These are phyloP conservation scores for Cyphomyrus discorhynchus DNA, from an alignment of 2,113 vertebrate genomes.

Conservation along the genomic window DNA sequence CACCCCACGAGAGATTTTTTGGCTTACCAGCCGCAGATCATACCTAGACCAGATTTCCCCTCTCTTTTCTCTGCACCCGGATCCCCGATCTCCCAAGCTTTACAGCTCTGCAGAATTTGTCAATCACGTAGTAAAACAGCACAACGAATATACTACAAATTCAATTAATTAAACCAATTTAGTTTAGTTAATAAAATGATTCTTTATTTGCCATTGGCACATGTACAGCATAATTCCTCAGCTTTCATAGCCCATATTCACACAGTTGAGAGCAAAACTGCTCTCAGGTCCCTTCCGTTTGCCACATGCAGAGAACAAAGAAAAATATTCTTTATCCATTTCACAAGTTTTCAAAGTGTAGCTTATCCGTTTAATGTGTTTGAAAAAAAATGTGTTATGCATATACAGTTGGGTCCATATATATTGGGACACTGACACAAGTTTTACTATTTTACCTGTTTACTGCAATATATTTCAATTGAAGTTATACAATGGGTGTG, in stretches of 20 bases:
- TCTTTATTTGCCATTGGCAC: not conserved
- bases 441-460: no score
- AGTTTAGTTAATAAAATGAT: not conserved
- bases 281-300: no score
- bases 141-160: not conserved
- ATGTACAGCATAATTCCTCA: not conserved
- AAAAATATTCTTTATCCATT: not conserved
- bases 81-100: not conserved
- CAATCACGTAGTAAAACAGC: not conserved
- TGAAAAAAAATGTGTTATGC: no score
- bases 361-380: not conserved
- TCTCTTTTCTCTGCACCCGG: not conserved
- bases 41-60: not conserved
- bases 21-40: not conserved
- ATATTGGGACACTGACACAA: no score
- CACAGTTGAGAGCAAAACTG: no score
- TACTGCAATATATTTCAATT: no score
- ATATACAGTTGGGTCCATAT: no score
- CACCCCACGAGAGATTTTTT: not conserved
- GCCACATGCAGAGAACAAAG: not conserved
- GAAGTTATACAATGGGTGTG: no score
- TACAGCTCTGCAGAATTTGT: not conserved
- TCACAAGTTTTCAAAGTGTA: no score
- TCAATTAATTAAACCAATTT: not conserved
- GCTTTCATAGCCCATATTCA: not conserved